phyloP scores from a whole-genome alignment of 2,113 vertebrate species.

The Notechis scutatus region DNA sequence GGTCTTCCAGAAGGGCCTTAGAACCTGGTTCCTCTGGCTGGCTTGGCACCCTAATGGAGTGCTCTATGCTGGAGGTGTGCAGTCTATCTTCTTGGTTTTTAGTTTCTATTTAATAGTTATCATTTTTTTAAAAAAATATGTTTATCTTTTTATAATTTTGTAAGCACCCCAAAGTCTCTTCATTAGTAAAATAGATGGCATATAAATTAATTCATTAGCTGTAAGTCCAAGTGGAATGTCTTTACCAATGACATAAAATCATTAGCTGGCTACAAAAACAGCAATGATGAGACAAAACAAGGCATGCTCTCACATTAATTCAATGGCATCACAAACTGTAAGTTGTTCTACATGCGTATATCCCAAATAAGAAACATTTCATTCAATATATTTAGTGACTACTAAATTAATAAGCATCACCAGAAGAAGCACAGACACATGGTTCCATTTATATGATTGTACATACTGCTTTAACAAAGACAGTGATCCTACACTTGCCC shows the following conservation, averaged over 20 bases:
- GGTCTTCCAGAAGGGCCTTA: neutral
- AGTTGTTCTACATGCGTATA: neutral
- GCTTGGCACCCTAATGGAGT: neutral
- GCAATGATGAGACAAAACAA: neutral
- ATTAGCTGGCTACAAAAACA: neutral
- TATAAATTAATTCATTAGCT: neutral
- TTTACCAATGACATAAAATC: rapidly evolving
- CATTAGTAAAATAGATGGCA: no score
- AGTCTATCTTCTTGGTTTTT: no score
- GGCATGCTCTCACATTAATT: neutral
- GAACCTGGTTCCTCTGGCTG: neutral
- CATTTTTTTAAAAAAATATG: no score
- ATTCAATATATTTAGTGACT: neutral
- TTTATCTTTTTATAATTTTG: no score
- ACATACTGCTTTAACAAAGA: neutral
- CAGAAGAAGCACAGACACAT: neutral
- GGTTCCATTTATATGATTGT: rapidly evolving
- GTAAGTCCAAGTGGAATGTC: neutral
- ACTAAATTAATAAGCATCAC: neutral
- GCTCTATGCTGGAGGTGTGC: neutral
- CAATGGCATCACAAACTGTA: neutral
- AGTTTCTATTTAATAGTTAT: no score
- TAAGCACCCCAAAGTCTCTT: no score
- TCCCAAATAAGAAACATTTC: neutral
- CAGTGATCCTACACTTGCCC: rapidly evolving